Conservation (phyloP, 2,113 vertebrate genomes). For the Scytalopus superciliaris region DNA sequence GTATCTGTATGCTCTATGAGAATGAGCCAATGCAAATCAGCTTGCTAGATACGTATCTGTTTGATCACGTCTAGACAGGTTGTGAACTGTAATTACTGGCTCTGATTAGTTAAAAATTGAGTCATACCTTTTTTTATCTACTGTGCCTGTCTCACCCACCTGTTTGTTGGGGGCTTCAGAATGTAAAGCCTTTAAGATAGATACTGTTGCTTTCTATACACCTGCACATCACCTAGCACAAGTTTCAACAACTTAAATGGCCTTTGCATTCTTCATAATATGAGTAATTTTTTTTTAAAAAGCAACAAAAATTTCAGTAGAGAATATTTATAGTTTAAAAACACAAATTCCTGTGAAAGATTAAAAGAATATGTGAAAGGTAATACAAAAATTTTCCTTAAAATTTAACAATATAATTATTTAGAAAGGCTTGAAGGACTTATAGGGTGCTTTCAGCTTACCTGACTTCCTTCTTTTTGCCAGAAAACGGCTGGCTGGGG, state of each 20-base stretch:
- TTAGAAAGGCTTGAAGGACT: background rate
- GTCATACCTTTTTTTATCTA: slow-evolving; percentile 1
- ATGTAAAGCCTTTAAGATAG: background rate
- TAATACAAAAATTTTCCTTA: background rate
- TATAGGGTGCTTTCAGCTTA: slow-evolving; percentile 48
- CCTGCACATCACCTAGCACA: background rate
- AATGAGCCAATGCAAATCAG: slow-evolving; percentile 24
- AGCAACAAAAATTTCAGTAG: background rate
- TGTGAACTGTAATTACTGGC: slow-evolving; percentile 46
- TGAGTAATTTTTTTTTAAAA: background rate
- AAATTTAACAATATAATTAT: background rate
- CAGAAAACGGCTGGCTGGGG: slow-evolving; percentile 98
- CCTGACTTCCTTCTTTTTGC: slow-evolving; percentile 99
- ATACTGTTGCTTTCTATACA: background rate
- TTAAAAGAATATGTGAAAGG: background rate
- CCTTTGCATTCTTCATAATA: background rate
- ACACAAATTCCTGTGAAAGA: background rate
- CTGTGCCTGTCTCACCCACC: background rate
- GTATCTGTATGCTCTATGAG: background rate
- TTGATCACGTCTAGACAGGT: slow-evolving; percentile 53
- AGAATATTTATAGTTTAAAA: background rate
- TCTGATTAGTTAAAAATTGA: slow-evolving; percentile 47
- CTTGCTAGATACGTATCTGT: background rate
- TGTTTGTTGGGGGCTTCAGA: background rate
- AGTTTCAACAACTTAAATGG: background rate